A percentile compares a stretch with the other conserved stretches of the same genome.
Conservation (phyloP, 2,888 invertebrate species). For the Macrophya alboannulata region DNA sequence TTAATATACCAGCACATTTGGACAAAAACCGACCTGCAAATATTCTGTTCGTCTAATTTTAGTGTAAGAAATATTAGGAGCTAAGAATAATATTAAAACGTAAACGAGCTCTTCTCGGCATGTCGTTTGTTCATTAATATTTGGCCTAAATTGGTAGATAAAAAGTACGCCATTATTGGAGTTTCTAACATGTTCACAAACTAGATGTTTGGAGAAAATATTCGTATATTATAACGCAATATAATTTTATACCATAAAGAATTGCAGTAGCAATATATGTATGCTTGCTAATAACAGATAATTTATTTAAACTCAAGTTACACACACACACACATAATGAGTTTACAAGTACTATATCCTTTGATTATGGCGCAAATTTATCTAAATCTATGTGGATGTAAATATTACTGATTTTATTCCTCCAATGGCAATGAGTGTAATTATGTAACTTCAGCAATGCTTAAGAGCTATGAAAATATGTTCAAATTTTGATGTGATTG, state of each 20-base stretch:
- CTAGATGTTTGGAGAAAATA: background rate
- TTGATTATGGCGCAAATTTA: background rate
- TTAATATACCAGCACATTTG: background rate
- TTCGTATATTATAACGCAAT: background rate
- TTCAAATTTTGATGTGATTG: background rate
- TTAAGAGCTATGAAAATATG: conserved; percentile 8
- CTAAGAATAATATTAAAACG: too few species aligned
- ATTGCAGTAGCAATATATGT: background rate
- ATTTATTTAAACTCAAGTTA: background rate
- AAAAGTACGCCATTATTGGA: too few species aligned
- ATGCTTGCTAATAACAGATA: background rate
- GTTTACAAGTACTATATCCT: conserved; percentile 1
- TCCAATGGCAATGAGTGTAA: conserved; percentile 8
- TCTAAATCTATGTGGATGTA: conserved; percentile 18
- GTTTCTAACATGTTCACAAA: background rate
- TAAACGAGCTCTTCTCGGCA: too few species aligned
- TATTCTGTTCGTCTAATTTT: background rate
- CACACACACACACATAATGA: background rate
- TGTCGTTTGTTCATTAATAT: too few species aligned
- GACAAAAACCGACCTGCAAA: background rate
- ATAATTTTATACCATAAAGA: background rate
- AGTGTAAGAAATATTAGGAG: background rate
- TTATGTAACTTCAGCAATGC: background rate
- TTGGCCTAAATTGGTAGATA: too few species aligned
- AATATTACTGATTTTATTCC: conserved; percentile 32